A percentile compares a stretch with the other conserved stretches of the same genome.
Conservation (phyloP, 2,888 invertebrate species). For the Trisateles emortualis region DNA sequence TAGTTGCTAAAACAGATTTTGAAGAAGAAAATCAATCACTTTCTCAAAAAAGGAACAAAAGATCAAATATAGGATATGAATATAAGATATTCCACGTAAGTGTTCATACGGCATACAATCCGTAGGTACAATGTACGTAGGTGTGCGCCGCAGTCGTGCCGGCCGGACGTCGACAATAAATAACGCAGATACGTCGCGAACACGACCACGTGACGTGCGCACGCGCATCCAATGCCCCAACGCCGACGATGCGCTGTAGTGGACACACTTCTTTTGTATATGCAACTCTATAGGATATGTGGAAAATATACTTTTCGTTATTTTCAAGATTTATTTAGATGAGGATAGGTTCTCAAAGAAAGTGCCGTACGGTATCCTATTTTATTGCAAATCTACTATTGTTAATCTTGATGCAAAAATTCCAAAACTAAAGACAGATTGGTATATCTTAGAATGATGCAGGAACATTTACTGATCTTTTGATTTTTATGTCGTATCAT, state of each 20-base stretch:
- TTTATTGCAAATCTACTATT: too few species aligned
- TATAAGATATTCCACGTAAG: conserved; percentile 29
- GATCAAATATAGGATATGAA: conserved; percentile 10
- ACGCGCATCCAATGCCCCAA: conserved; percentile 52
- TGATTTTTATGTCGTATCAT: too few species aligned
- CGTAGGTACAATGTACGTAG: conserved; percentile 35
- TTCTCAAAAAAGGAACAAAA: not conserved
- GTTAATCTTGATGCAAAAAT: too few species aligned
- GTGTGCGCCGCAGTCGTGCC: conserved; percentile 62
- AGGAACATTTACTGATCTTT: too few species aligned
- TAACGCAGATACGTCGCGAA: conserved; percentile 81
- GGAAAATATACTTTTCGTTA: not conserved
- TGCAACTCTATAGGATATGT: not conserved
- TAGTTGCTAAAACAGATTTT: not conserved
- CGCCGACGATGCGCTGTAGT: conserved; percentile 45
- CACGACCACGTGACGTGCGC: conserved; percentile 79
- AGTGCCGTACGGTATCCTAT: too few species aligned
- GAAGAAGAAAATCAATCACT: not conserved
- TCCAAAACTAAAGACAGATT: too few species aligned
- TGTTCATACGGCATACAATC: not conserved
- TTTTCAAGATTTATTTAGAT: not conserved
- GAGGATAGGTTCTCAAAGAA: too few species aligned
- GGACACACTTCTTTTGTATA: conserved; percentile 18
- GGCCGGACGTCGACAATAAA: conserved; percentile 79
- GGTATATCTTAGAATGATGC: too few species aligned